Conservation (phyloP, 2,888 invertebrate species). For the Meta bourneti region DNA sequence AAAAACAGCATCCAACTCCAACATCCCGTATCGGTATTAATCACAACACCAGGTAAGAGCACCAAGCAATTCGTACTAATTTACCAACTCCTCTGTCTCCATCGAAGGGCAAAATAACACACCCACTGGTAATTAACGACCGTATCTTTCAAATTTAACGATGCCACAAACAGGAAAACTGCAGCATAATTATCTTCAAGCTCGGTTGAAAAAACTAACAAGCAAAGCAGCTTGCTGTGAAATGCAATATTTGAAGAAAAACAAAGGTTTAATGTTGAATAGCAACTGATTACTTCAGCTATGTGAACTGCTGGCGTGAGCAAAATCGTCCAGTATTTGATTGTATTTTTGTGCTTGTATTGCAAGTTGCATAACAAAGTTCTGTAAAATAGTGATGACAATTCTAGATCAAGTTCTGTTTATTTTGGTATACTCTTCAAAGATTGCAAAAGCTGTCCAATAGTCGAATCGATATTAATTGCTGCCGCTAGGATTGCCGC, state of each 20-base stretch:
- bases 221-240: background rate
- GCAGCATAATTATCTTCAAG: slow-evolving; percentile 28
- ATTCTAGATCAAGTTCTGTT: too few species aligned
- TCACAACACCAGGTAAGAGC: background rate
- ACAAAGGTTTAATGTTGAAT: slow-evolving; percentile 41
- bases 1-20: background rate
- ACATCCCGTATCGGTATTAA: slow-evolving; percentile 17
- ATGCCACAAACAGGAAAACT: slow-evolving; percentile 50
- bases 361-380: background rate
- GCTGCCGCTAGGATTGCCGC: too few species aligned
- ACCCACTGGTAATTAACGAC: slow-evolving; percentile 36
- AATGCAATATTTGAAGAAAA: background rate
- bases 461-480: too few species aligned
- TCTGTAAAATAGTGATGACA: too few species aligned
- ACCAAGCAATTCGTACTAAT: slow-evolving; percentile 28
- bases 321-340: background rate
- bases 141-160: slow-evolving; percentile 34
- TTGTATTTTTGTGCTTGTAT: background rate
- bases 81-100: background rate
- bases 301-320: background rate
- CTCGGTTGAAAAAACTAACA: slow-evolving; percentile 12
- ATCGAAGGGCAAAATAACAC: background rate
- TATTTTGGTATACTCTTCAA: too few species aligned
- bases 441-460: too few species aligned
- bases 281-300: slow-evolving; percentile 24